Conservation (phyloP, 2,113 vertebrate species). For the Bettongia penicillata region DNA sequence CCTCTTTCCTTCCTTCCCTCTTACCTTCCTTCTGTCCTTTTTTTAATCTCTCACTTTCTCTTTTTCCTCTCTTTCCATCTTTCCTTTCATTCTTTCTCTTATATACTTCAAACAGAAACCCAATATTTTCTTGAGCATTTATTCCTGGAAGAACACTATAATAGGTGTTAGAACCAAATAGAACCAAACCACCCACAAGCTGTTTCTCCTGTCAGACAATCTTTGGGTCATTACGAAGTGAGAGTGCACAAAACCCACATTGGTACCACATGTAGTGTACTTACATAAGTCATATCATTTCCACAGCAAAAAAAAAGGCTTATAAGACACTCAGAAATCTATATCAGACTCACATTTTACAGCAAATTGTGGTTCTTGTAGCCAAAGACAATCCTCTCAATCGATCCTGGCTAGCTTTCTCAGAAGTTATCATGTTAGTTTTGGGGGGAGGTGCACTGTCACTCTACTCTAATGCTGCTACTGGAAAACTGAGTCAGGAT, state of each 20-base stretch:
- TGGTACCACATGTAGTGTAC: background rate
- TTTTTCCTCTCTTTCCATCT: background rate
- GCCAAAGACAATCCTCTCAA: background rate
- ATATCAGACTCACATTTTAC: background rate
- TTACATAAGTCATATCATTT: background rate
- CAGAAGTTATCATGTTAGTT: background rate
- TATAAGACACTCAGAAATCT: background rate
- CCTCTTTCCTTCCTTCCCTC: rapidly evolving
- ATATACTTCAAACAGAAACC: background rate
- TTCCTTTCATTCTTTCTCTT: background rate
- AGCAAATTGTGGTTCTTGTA: background rate
- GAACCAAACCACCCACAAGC: background rate
- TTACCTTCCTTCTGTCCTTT: background rate
- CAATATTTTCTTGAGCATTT: background rate
- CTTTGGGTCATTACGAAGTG: background rate
- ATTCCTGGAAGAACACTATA: background rate
- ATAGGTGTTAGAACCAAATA: background rate
- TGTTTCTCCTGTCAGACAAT: background rate
- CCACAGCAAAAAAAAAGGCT: background rate
- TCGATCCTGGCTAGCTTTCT: background rate
- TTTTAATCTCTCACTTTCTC: background rate
- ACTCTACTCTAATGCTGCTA: background rate
- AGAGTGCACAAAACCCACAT: background rate
- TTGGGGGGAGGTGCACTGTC: background rate
- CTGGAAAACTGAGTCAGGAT: background rate